Evolutionary conservation across 2,797 vertebrate species (phyloP), one percentile per base, ranked within the genome.

Genomic region (Cetoscarus ocellatus): DNA sequence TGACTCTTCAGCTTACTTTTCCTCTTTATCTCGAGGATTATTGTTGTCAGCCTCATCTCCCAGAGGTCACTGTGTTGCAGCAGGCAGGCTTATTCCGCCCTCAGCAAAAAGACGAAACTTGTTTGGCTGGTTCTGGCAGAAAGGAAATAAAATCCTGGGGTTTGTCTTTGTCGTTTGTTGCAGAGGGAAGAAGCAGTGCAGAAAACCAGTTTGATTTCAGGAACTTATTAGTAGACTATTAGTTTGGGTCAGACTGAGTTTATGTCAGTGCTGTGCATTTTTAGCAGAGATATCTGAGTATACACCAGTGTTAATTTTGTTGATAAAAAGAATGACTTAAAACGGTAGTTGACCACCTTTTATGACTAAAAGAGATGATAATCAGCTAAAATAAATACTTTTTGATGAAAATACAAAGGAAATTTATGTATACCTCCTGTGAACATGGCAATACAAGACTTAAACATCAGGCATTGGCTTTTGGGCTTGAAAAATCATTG

Each of bases 51-150:
- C 65, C 87, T 83, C 75, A 39, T 86, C 77, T 88, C 86, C 80
- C 84, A 0, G 61, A 86, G 84, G 88, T 90, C 86, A 87, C 73
- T 58, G 79, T 54, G 88, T 85, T 86, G 73, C 52, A 75, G 48
- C 79, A 92, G 65, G 56, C 65, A 80, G 74, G 61, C 76, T 75
- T 89, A 88, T 89, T 91, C 79, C 38, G 73, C 89, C 88, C 78
- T 75, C 75, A 75, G 91, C 85, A 27, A 69, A 85, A 87, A 39
- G 80, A 68, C 68, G 61, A 57, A 95, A 95, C 94, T 85, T 0
- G 94, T 95, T 94, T 78, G 79, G 75, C 94, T 86, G 92, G 94
- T 95, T 95, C 82, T 93, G 80, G 82, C 86, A 88, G 83, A 92
- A 91, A 90, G 90, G 92, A 93, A 94, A 94, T 93, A 79, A 92